Evolutionary conservation across 1,140 invertebrate genomes (phyloP).

Genomic region (Ridgeia piscesae): DNA sequence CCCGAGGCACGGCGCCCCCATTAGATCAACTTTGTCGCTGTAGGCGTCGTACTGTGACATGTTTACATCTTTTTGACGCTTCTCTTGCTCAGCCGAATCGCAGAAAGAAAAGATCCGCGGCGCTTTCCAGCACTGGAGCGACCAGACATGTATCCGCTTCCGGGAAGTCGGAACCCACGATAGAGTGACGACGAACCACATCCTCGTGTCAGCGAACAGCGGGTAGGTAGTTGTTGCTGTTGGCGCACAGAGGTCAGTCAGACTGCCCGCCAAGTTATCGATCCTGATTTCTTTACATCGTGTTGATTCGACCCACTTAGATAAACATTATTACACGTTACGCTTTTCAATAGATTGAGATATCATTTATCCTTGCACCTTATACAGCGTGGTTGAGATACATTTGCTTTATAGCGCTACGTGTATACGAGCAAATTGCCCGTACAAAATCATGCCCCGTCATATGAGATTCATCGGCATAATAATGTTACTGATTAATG

Average conservation of each 20-base stretch:
- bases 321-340: neutral
- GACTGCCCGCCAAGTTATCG: neutral
- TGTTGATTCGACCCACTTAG: neutral
- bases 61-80: neutral
- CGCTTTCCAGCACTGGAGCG: slow-evolving; percentile 9
- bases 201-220: neutral
- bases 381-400: too few species aligned
- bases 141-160: slow-evolving; percentile 18
- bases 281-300: neutral
- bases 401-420: too few species aligned
- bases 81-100: neutral
- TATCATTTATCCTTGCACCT: too few species aligned
- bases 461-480: too few species aligned
- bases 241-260: neutral
- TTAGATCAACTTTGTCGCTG: neutral
- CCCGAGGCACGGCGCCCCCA: neutral
- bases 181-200: neutral
- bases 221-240: neutral
- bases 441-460: too few species aligned
- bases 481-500: too few species aligned
- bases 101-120: neutral
- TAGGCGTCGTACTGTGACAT: neutral
- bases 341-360: neutral
- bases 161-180: neutral
- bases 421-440: too few species aligned